Evolutionary conservation across 2,888 invertebrate genomes (phyloP).

Genomic region (Platypus cylindrus): DNA sequence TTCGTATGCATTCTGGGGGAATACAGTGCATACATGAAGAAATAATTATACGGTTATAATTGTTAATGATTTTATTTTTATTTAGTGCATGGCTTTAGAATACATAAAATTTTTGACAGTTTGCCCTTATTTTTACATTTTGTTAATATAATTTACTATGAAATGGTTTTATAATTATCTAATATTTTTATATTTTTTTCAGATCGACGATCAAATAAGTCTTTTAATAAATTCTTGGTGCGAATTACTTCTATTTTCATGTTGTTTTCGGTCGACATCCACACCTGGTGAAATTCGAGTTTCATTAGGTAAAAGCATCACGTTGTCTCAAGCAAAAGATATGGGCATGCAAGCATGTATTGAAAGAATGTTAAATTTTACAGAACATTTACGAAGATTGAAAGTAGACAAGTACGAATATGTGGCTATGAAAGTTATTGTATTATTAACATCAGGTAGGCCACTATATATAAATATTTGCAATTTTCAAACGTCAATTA

Average conservation of each 20-base stretch:
- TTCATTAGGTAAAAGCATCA: conserved; percentile 50
- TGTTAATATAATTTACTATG: too few species aligned
- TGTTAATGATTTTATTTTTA: too few species aligned
- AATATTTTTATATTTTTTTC: too few species aligned
- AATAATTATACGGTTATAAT: too few species aligned
- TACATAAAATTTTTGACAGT: too few species aligned
- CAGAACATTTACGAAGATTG: conserved; percentile 78
- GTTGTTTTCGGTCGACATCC: conserved; percentile 86
- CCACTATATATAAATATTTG: neutral
- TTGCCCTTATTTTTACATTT: too few species aligned
- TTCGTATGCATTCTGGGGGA: too few species aligned
- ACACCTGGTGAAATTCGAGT: conserved; percentile 77
- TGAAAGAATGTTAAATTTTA: conserved; percentile 88
- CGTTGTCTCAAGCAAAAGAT: conserved; percentile 53
- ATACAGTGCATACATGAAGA: too few species aligned
- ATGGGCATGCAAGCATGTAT: conserved; percentile 77
- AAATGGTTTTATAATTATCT: too few species aligned
- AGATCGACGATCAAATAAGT: conserved; percentile 97
- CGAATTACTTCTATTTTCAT: conserved; percentile 79
- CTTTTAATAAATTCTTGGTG: conserved; percentile 97
- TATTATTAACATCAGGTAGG: conserved; percentile 78
- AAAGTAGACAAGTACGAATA: conserved; percentile 92
- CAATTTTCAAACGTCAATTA: too few species aligned
- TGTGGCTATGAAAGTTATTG: conserved; percentile 90
- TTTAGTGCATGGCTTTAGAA: too few species aligned